Evolutionary conservation across 2,888 invertebrate species (phyloP).

Genomic region (Agrochola litura): DNA sequence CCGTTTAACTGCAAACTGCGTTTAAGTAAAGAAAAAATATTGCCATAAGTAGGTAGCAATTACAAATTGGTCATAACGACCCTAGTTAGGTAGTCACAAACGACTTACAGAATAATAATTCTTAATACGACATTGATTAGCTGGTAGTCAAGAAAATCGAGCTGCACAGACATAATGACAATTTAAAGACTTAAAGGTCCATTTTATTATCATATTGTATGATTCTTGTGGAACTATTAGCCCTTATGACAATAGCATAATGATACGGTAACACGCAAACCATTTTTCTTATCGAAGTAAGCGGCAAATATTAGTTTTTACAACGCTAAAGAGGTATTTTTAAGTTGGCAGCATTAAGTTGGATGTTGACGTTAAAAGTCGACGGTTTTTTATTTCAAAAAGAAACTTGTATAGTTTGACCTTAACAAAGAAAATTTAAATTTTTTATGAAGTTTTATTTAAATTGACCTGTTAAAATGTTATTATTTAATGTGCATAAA

Average conservation of each 20-base stretch:
- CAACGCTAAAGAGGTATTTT: slow-evolving; percentile 51
- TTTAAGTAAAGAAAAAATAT: slow-evolving; percentile 73
- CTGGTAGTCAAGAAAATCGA: slow-evolving; percentile 79
- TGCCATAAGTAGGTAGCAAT: slow-evolving; percentile 85
- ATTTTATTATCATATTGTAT: slow-evolving; percentile 90
- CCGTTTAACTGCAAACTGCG: slow-evolving; percentile 64
- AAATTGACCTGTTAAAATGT: not conserved
- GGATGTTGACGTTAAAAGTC: slow-evolving; percentile 14
- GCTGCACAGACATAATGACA: slow-evolving; percentile 86
- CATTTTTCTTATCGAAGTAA: slow-evolving; percentile 81
- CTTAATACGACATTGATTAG: slow-evolving; percentile 90
- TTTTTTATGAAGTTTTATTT: not conserved
- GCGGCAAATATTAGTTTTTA: slow-evolving; percentile 70
- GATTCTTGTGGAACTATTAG: slow-evolving; percentile 89
- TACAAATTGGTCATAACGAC: slow-evolving; percentile 86
- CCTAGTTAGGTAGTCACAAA: slow-evolving; percentile 87
- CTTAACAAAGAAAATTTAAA: no score
- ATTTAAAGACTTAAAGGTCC: slow-evolving; percentile 90
- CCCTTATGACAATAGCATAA: slow-evolving; percentile 89
- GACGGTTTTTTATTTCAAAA: no score
- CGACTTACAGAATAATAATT: slow-evolving; percentile 87
- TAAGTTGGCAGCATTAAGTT: slow-evolving; percentile 41
- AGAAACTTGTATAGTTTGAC: no score
- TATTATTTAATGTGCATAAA: not conserved
- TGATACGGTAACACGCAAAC: slow-evolving; percentile 85